Base-by-base conservation (phyloP, 2,888 invertebrate species). In the Synanthedon andrenaeformis region DNA sequence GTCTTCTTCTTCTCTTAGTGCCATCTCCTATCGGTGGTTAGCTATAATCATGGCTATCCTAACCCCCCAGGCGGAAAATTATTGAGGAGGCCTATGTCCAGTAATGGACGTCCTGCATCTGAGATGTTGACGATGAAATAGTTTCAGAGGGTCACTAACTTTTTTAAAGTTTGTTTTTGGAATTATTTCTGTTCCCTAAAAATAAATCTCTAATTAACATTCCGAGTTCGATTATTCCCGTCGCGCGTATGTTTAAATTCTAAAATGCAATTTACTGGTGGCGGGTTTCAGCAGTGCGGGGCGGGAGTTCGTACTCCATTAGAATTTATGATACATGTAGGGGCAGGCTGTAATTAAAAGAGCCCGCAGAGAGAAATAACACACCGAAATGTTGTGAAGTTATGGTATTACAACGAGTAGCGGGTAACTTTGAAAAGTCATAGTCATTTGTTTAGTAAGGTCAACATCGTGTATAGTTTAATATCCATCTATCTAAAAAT, bases 261-360 rank as follows among this genome's bases (percentile, higher is more conserved):
- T 76, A 76, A 74, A 79, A 77, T 77, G 79, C 77, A 79, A 79
- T 79, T 76, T 78, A 69, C 67, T 62, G 55, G 62, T 62, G 60
- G 56, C 59, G 59, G 58, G 62, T 58, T 62, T 60, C 62, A 62
- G 63, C 62, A 52, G 52, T 49, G 49, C 12, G 13, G 66, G 59
- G 59, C 58, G 68, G 65, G 64, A 35, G 62, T 61, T 60, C 59
- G 66, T 56, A 73, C 72, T 80, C 77, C 81, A 82, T 83, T 84
- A 82, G 78, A 82, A 82, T 84, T 83, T 83, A 83, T 83, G 83
- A 82, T 76, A 79, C 79, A 78, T 79, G 73, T 69, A 67, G 70
- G 74, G 71, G 71, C 72, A 69, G 69, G 68, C 71, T 67, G 81
- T 82, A 83, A 84, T 84, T 83, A 83, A 81, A 80, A 81, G 79